Base-by-base conservation (phyloP, 2,797 vertebrate species). In the Thaleichthys pacificus region DNA sequence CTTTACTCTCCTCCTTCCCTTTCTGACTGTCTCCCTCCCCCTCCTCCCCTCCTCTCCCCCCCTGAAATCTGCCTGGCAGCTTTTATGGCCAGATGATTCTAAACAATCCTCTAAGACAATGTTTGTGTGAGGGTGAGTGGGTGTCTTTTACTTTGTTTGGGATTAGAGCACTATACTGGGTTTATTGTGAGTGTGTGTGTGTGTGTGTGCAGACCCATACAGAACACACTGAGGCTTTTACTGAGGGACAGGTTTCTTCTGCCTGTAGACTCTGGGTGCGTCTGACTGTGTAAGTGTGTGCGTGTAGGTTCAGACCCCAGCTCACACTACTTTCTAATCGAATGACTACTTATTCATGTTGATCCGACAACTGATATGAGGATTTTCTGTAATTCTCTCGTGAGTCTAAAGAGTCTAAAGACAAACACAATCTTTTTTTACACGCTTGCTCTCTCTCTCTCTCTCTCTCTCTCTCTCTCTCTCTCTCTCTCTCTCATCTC, bases 41-140 rank as follows among this genome's bases (percentile, higher is more conserved):
- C 70, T 62, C 66, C 68, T 57, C 63, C 56, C 64, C 56, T 61
- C 22, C 57, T 61, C 26, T 15, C 24, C 21, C 14, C 60, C 49
- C 24, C 72, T 61, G 24, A 26, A 61, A 61, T 61, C 21, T 61
- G 24, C 24, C 21, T 24, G 24, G 24, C 60, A 12, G 60, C 60
- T 61, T 61, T 61, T 24, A 17, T 61, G 21, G 6, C 24, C 60
- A 61, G 60, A 24, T 61, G 60, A 26, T 14, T 28, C 19, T 9
- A 21, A 17, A 54, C 14, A 54, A 54, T 54, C 51, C 51, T 54
- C 19, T 54, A 54, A 17, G 15, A 54, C 51, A 54, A 6, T 54
- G 51, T n/a, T 54, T 54, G 51, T 22, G 58, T 22, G 60, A 24
- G 21, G 4, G 21, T 61, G 24, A 8, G 60, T 61, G 24, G 12